Base-by-base conservation (phyloP, 1,140 invertebrate species). In the Eueides isabella region DNA sequence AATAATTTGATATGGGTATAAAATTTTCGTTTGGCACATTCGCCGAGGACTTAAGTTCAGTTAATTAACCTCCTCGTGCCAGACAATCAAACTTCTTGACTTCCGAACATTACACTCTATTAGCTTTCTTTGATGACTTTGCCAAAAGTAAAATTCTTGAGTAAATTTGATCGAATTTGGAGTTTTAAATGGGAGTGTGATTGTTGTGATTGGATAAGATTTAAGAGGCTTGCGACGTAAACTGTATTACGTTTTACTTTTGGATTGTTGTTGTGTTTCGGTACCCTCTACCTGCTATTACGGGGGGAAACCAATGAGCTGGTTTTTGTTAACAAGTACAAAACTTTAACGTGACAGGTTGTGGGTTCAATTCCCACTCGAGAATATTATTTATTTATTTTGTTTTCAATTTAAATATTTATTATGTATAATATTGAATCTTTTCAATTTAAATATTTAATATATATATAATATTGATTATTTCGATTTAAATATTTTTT, bases 61-160 rank as follows among this genome's bases (percentile, higher is more conserved):
- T 72, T 72, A 72, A 72, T 72, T 72, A 72, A 65, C 62, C 35
- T 41, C 38, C 61, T 26, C 44, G 7, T 55, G 44, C 44, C 44
- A 72, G 35, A 65, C 35, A 72, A 64, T 64, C 33, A 28, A 72
- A 72, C 28, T 72, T 72, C 28, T 28, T 23, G 12, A 63, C 61
- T 64, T 1, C 26, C 28, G 44, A 65, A 7, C 38, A 19, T 69
- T 69, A 29, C 48, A 41, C 35, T 14, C 63, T 61, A 38, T 66
- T 62, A 66, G 31, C 31, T 23, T 12, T 26, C 16, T 19, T 66
- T 14, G 64, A 66, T 66, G 64, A 66, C 30, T 66, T 66, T 5
- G 31, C 30, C 64, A 35, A 66, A 35, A 55, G 44, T 55, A 55
- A 55, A 55, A 55, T 55, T 55, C 19, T 55, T 55, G 7, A 9